A percentile compares a stretch with the other conserved stretches of the same genome.
phyloP scores from a whole-genome alignment of 2,888 invertebrate species.

The Sinodicranocentrus sp. region DNA sequence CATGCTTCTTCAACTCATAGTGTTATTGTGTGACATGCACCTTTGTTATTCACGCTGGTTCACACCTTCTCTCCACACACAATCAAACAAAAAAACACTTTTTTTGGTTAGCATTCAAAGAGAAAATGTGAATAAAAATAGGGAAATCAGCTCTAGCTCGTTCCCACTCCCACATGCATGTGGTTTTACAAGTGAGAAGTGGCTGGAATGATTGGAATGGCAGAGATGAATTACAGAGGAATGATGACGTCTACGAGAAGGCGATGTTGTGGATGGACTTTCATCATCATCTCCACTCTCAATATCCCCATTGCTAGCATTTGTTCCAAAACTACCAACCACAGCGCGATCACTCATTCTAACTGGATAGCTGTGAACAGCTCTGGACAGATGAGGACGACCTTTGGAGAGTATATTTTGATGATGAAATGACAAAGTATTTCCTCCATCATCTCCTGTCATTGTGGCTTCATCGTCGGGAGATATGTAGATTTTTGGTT shows the following conservation, averaged over 20 bases:
- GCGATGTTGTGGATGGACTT: conserved; percentile 8
- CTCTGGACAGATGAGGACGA: conserved; percentile 48
- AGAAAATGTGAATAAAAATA: too few species aligned
- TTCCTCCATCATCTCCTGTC: conserved; percentile 35
- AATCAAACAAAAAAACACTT: too few species aligned
- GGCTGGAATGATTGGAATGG: too few species aligned
- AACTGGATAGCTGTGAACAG: conserved; percentile 58
- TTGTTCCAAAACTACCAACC: neutral
- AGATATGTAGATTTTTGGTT: conserved; percentile 48
- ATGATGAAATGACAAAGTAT: conserved; percentile 35
- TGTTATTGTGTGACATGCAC: too few species aligned
- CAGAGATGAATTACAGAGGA: conserved; percentile 38
- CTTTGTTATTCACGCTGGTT: too few species aligned
- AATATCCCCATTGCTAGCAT: conserved; percentile 19
- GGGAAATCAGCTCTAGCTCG: too few species aligned
- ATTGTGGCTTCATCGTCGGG: conserved; percentile 42
- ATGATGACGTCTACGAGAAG: conserved; percentile 33
- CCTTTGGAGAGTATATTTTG: conserved; percentile 37
- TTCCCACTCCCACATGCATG: too few species aligned
- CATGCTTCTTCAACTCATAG: too few species aligned
- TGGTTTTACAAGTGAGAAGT: too few species aligned
- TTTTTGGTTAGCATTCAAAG: too few species aligned
- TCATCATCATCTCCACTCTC: conserved; percentile 27
- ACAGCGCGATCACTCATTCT: conserved; percentile 50
- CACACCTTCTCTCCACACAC: too few species aligned